phyloP scores from a whole-genome alignment of 2,113 vertebrate genomes.

The Rattus norvegicus region DNA sequence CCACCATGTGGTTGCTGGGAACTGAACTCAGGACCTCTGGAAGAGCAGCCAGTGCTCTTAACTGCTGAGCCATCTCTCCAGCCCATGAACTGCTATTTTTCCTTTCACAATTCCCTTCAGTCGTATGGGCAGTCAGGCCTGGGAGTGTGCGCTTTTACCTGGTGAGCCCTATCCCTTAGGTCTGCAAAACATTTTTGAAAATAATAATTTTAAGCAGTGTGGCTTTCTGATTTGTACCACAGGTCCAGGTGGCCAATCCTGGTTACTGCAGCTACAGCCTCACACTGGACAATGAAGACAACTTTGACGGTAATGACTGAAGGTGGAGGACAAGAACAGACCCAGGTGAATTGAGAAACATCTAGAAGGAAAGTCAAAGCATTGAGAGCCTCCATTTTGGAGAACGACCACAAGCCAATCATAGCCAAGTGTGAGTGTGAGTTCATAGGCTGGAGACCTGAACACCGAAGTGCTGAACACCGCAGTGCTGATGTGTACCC shows the following conservation, averaged over 20 bases:
- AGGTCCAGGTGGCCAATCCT: not conserved
- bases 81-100: too few relatives aligned
- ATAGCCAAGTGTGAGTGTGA: not conserved
- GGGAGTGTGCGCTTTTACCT: not conserved
- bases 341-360: not conserved
- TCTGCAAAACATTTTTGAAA: not conserved
- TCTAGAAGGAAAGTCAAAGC: not conserved
- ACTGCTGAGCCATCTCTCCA: too few relatives aligned
- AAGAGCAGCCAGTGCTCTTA: too few relatives aligned
- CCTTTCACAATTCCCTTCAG: not conserved
- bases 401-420: not conserved
- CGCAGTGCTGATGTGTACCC: not conserved
- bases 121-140: not conserved
- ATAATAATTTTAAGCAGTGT: not conserved
- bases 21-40: too few relatives aligned
- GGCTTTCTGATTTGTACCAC: not conserved
- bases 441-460: not conserved
- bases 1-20: too few relatives aligned
- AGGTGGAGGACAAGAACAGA: not conserved
- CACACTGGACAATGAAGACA: not conserved
- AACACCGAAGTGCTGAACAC: not conserved
- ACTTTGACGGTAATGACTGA: not conserved
- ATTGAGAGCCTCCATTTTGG: not conserved
- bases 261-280: not conserved
- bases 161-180: not conserved